phyloP scores from a whole-genome alignment of 2,888 invertebrate species.

The Eilema sororculum region DNA sequence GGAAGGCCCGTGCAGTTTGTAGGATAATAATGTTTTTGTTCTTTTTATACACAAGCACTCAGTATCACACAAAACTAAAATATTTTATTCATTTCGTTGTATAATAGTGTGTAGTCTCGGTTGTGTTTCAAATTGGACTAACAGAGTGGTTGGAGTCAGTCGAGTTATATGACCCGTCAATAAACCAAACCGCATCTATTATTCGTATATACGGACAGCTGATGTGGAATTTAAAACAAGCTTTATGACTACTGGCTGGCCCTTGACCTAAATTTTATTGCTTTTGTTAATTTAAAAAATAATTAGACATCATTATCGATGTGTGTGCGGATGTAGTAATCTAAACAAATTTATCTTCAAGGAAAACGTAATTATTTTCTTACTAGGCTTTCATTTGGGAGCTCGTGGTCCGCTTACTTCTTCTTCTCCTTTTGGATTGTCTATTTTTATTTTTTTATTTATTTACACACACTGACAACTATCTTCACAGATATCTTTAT shows the following conservation, averaged over 20 bases:
- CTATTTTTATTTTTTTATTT: too few relatives aligned
- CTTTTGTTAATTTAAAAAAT: slow-evolving; percentile 15
- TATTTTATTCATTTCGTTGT: slow-evolving; percentile 44
- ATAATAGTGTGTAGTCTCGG: slow-evolving; percentile 73
- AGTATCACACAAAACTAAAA: slow-evolving; percentile 44
- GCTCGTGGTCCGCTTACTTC: neutral
- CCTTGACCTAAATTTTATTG: slow-evolving; percentile 75
- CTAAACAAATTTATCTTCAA: neutral
- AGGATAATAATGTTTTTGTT: neutral
- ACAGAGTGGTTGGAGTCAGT: slow-evolving; percentile 67
- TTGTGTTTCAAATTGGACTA: slow-evolving; percentile 84
- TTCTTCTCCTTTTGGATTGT: neutral
- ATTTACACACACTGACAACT: too few relatives aligned
- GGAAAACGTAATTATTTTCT: neutral
- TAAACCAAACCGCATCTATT: slow-evolving; percentile 86
- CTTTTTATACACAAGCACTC: slow-evolving; percentile 30
- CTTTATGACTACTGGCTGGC: slow-evolving; percentile 75
- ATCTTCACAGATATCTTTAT: too few relatives aligned
- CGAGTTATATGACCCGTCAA: slow-evolving; percentile 84
- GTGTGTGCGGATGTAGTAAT: neutral
- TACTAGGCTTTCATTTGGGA: too few relatives aligned
- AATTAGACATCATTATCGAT: slow-evolving; percentile 1
- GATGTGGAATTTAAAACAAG: slow-evolving; percentile 79
- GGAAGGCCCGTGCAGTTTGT: neutral
- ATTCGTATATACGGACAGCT: slow-evolving; percentile 75